Conservation (phyloP, 2,113 vertebrate genomes). For the Hiodon tergisus region DNA sequence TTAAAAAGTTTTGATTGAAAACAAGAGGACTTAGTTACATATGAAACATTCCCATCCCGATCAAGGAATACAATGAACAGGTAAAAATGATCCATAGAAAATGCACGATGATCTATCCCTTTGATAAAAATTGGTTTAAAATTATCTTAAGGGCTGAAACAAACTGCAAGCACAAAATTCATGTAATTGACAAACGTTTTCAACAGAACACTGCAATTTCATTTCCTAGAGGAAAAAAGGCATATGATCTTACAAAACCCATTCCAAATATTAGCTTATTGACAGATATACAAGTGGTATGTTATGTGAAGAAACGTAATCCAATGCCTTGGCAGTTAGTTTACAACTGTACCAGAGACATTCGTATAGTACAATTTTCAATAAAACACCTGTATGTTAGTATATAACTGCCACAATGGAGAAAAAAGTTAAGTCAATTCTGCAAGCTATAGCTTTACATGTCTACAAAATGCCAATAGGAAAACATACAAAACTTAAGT, state of each 20-base stretch:
- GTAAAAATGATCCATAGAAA: constrained; percentile 39
- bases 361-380: constrained; percentile 75
- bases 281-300: constrained; percentile 57
- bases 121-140: constrained; percentile 22
- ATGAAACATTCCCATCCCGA: constrained; percentile 15
- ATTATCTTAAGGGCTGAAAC: constrained; percentile 26
- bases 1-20: too few relatives aligned
- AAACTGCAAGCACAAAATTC: constrained; percentile 35
- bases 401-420: constrained; percentile 64
- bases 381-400: constrained; percentile 59
- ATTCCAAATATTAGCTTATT: constrained; percentile 61
- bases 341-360: constrained; percentile 51
- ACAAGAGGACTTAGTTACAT: background rate
- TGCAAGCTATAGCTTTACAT: constrained; percentile 92
- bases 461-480: constrained; percentile 86
- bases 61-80: constrained; percentile 51
- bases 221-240: constrained; percentile 55
- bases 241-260: constrained; percentile 8
- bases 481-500: constrained; percentile 96
- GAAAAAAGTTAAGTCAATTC: constrained; percentile 85
- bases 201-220: constrained; percentile 77
- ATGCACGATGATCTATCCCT: constrained; percentile 13
- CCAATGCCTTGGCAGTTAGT: constrained; percentile 40
- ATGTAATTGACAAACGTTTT: constrained; percentile 45
- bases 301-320: constrained; percentile 44